Evolutionary conservation across 2,113 vertebrate species (phyloP), one percentile per base, ranked within the genome.

Genomic region (Syrmaticus mikado): DNA sequence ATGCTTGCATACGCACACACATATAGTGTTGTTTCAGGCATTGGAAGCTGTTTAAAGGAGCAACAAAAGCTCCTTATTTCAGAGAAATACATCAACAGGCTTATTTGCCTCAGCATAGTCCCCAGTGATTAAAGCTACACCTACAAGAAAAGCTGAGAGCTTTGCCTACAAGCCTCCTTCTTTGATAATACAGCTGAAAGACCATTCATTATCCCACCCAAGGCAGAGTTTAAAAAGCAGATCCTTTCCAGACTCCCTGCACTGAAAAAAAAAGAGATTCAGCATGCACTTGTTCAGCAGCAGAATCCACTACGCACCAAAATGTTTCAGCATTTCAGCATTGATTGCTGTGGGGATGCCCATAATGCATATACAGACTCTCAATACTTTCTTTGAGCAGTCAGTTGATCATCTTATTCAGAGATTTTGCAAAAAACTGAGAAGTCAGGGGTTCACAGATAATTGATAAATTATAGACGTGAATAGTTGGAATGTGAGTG

Each of bases 81-180:
- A 38, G 79, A 85, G 75, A 80, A 95, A 91, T 40, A 71, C 80
- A 82, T 87, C 67, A 75, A 84, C 84, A 89, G 75, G 48, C 83
- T 68, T 82, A 64, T 84, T 88, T 90, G 58, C 78, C 82, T 85
- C 19, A 1, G 78, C 64, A 34, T 12, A 82, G 81, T 92, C 89
- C 67, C 75, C 41, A 30, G 89, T 80, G 89, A 96, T 95, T 95
- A 89, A 91, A 95, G 82, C 75, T 93, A 77, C 82, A 92, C 82
- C 78, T 93, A 70, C 81, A 82, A 76, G 89, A 41, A 40, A 41
- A 85, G 71, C 92, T 92, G 84, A 83, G 89, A 93, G 87, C 89
- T 91, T 66, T 95, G 81, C 84, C 89, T 87, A 30, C 32, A 45
- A 94, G 78, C 45, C 82, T 92, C 82, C 41, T 61, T 64, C 58